These are phyloP conservation scores for Cabera pusaria DNA, from an alignment of 2,888 invertebrate species.

Conservation along the genomic window DNA sequence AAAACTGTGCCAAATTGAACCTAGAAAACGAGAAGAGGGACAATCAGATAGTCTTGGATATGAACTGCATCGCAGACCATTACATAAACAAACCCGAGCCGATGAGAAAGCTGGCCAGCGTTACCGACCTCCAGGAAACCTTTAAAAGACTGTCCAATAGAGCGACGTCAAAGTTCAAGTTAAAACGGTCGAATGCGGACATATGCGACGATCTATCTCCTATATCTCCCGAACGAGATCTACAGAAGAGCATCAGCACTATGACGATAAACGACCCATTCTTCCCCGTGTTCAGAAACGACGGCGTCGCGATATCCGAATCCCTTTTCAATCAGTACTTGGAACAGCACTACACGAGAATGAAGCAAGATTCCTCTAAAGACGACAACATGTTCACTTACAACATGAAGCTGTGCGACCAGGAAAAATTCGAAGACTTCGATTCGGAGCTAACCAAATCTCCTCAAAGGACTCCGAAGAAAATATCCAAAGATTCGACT, in stretches of 20 bases:
- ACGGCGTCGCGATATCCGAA: slow-evolving; percentile 88
- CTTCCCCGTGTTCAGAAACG: slow-evolving; percentile 89
- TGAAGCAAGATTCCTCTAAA: slow-evolving; percentile 68
- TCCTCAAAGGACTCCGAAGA: slow-evolving; percentile 72
- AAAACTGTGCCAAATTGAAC: slow-evolving; percentile 56
- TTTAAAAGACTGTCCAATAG: slow-evolving; percentile 82
- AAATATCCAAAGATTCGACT: slow-evolving; percentile 54
- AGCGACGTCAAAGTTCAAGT: slow-evolving; percentile 81
- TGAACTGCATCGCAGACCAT: slow-evolving; percentile 73
- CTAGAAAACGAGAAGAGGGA: slow-evolving; percentile 63
- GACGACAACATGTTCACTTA: slow-evolving; percentile 72
- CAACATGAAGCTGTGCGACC: slow-evolving; percentile 62
- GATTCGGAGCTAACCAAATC: slow-evolving; percentile 71
- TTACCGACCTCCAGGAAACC: slow-evolving; percentile 85
- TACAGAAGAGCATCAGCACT: slow-evolving; percentile 70
- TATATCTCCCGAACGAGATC: slow-evolving; percentile 47
- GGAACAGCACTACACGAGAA: slow-evolving; percentile 85
- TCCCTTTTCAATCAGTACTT: slow-evolving; percentile 88
- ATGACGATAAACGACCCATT: slow-evolving; percentile 91
- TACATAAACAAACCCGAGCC: slow-evolving; percentile 77
- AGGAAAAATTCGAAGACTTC: slow-evolving; percentile 75
- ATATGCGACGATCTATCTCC: slow-evolving; percentile 53
- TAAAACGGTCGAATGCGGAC: slow-evolving; percentile 53
- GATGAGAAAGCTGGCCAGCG: slow-evolving; percentile 78
- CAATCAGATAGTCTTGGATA: slow-evolving; percentile 61